phyloP scores from a whole-genome alignment of 2,113 vertebrate species.

The Percina caprodes region DNA sequence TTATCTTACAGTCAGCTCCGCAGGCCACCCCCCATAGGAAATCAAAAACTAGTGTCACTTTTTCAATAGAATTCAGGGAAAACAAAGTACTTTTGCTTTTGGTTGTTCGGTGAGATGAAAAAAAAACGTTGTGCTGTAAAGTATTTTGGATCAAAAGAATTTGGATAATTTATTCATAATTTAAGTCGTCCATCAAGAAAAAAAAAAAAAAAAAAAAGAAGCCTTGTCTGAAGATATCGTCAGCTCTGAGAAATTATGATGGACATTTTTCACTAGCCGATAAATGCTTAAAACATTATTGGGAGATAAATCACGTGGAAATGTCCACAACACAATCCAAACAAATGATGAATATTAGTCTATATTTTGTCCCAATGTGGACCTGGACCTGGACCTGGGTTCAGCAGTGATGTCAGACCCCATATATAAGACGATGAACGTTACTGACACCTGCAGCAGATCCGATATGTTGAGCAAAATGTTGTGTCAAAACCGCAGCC shows the following conservation, averaged over 20 bases:
- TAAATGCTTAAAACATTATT: not conserved
- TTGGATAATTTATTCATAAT: not conserved
- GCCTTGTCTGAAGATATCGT: not conserved
- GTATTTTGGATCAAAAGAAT: not conserved
- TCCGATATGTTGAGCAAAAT: constrained; percentile 39
- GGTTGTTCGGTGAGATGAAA: not conserved
- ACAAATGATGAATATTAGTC: not conserved
- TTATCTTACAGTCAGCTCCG: too few relatives aligned
- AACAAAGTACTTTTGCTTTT: too few relatives aligned
- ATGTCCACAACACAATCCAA: not conserved
- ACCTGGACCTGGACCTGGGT: not conserved
- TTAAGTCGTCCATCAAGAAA: not conserved
- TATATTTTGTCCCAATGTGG: not conserved
- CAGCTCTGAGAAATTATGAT: not conserved
- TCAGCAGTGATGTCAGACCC: constrained; percentile 46
- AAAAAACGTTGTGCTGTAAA: too few relatives aligned
- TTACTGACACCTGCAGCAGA: constrained; percentile 27
- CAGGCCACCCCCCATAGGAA: not conserved
- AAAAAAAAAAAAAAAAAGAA: not conserved
- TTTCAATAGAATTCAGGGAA: too few relatives aligned
- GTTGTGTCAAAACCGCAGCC: constrained; percentile 62
- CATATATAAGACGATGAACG: constrained; percentile 28
- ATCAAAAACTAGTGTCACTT: not conserved
- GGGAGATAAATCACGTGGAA: not conserved
- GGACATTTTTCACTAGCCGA: not conserved